A percentile compares a stretch with the other conserved stretches of the same genome.
phyloP scores from a whole-genome alignment of 1,140 invertebrate genomes.

The Rhagoletis pomonella region DNA sequence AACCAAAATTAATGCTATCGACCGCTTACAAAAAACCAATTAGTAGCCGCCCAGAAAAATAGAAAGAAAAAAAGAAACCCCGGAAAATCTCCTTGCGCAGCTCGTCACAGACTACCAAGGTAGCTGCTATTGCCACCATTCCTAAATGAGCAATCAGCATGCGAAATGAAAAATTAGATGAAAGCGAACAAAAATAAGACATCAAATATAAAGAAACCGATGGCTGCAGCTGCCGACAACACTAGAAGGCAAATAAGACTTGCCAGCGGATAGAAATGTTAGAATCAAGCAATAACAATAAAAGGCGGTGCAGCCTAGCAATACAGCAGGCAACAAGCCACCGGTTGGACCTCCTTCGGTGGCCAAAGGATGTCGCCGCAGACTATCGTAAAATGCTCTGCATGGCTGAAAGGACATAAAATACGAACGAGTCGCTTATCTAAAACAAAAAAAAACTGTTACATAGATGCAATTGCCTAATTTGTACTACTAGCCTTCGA shows the following conservation, averaged over 20 bases:
- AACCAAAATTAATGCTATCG: neutral
- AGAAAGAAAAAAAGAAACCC: slow-evolving; percentile 1
- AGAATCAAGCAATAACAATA: slow-evolving; percentile 12
- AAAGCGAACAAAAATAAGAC: slow-evolving; percentile 50
- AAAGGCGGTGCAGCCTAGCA: slow-evolving; percentile 17
- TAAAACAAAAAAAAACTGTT: neutral
- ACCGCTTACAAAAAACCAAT: slow-evolving; percentile 6
- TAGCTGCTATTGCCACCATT: slow-evolving; percentile 22
- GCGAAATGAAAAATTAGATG: slow-evolving; percentile 14
- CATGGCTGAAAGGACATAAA: neutral
- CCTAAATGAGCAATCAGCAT: neutral
- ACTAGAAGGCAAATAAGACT: neutral
- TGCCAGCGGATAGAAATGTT: neutral
- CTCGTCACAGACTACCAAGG: slow-evolving; percentile 3
- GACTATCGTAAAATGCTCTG: neutral
- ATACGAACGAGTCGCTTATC: neutral
- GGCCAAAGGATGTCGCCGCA: neutral
- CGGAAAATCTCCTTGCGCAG: neutral
- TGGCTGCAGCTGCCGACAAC: slow-evolving; percentile 23
- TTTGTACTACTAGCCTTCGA: slow-evolving; percentile 46
- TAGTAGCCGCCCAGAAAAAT: slow-evolving; percentile 34
- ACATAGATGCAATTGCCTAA: slow-evolving; percentile 33
- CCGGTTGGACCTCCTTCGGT: slow-evolving; percentile 46
- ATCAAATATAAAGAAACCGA: slow-evolving; percentile 11
- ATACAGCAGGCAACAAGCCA: slow-evolving; percentile 1